These are phyloP conservation scores for Nycticorax nycticorax DNA, from an alignment of 2,113 vertebrate genomes.

Conservation along the genomic window DNA sequence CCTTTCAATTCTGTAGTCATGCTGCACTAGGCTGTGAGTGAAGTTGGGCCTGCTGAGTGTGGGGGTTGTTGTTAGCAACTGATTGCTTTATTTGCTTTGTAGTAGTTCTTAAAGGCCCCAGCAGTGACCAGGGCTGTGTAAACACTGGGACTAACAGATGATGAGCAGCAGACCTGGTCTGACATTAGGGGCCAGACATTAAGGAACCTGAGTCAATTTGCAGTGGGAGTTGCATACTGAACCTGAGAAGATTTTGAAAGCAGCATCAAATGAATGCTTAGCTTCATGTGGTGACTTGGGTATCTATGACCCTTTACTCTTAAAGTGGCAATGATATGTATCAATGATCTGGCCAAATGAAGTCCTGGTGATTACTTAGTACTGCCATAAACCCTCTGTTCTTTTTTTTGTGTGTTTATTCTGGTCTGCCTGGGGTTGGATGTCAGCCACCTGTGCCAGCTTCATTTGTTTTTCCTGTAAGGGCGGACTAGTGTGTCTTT, in stretches of 20 bases:
- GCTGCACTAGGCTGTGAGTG: neutral
- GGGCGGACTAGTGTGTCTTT: fast-evolving
- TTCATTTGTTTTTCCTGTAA: neutral
- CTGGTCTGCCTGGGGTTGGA: neutral
- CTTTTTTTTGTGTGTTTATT: fast-evolving
- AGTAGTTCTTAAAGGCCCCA: neutral
- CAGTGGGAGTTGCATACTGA: fast-evolving
- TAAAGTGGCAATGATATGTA: fast-evolving
- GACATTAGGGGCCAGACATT: neutral
- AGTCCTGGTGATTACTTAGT: neutral
- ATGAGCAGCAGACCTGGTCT: neutral
- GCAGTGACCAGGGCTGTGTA: neutral
- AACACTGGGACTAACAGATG: neutral
- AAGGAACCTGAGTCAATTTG: neutral
- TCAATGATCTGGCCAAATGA: neutral
- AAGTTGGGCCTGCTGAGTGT: neutral
- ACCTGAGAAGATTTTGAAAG: neutral
- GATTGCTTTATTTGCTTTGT: neutral
- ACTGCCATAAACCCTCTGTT: neutral
- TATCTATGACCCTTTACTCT: neutral
- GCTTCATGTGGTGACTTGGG: no score
- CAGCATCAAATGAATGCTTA: neutral
- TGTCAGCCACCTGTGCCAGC: neutral
- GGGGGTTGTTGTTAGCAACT: neutral
- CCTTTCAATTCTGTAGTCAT: neutral